phyloP scores from a whole-genome alignment of 2,888 invertebrate genomes.

The Caprella mutica region DNA sequence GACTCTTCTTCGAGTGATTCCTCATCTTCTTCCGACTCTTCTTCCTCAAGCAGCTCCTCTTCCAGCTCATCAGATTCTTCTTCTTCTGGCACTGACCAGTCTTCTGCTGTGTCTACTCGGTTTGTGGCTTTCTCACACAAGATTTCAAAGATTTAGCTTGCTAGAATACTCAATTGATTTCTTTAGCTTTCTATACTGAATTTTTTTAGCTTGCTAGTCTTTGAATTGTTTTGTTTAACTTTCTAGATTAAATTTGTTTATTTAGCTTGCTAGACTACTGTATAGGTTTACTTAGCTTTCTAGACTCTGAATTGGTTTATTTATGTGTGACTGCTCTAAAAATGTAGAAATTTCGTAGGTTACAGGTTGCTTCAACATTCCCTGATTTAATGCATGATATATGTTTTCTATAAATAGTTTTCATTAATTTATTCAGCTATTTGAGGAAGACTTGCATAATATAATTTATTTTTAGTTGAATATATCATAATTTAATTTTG shows the following conservation, averaged over 20 bases:
- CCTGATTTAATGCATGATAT: neutral
- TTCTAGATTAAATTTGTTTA: neutral
- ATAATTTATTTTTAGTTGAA: no score
- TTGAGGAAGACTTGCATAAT: no score
- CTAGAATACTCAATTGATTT: no score
- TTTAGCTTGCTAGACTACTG: neutral
- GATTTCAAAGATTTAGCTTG: neutral
- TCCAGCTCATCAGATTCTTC: conserved; percentile 32
- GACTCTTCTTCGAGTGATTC: conserved; percentile 32
- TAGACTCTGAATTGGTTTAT: no score
- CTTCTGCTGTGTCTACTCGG: conserved; percentile 33
- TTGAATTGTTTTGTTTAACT: neutral
- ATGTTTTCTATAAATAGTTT: neutral
- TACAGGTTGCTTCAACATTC: neutral
- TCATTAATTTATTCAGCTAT: neutral
- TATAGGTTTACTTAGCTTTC: no score
- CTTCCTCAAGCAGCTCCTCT: conserved; percentile 29
- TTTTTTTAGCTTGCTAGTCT: neutral
- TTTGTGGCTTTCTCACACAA: neutral
- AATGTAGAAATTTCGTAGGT: neutral
- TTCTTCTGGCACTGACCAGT: conserved; percentile 33
- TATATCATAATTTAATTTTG: no score
- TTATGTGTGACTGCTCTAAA: no score
- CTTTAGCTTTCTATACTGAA: neutral
- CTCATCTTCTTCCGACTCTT: conserved; percentile 26